Evolutionary conservation across 2,888 invertebrate genomes (phyloP).

Genomic region (Theodoxus fluviatilis): DNA sequence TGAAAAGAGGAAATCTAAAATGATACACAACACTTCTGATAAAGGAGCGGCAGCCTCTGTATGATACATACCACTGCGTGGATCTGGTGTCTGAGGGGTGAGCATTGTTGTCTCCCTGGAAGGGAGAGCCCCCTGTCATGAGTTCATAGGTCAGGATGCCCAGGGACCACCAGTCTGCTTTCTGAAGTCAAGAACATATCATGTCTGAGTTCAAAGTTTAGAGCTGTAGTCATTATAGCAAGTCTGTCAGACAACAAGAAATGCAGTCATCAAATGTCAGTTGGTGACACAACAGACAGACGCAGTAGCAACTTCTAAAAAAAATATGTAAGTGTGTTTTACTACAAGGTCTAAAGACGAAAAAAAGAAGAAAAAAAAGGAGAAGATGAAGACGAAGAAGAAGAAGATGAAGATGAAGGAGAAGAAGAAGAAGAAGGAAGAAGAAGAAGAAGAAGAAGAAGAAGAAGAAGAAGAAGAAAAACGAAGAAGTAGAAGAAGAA

Average conservation of each 20-base stretch:
- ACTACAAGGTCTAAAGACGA: not conserved
- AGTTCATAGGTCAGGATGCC: constrained; percentile 96
- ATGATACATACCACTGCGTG: constrained; percentile 67
- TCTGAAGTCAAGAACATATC: constrained; percentile 70
- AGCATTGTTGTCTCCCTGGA: too few species aligned
- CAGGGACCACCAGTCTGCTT: constrained; percentile 99
- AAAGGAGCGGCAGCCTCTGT: not conserved
- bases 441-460: too few species aligned
- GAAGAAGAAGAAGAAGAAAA: too few species aligned
- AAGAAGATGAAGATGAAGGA: too few species aligned
- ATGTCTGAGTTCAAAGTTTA: not conserved
- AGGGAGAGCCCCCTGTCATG: constrained; percentile 94
- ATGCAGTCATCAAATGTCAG: not conserved
- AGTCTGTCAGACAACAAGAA: not conserved
- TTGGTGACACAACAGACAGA: not conserved
- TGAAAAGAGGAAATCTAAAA: not conserved
- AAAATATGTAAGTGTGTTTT: not conserved
- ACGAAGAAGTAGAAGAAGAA: too few species aligned
- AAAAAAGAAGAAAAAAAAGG: not conserved
- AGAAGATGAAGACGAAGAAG: too few species aligned
- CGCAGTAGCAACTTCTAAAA: not conserved
- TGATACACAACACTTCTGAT: not conserved
- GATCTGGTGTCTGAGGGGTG: too few species aligned
- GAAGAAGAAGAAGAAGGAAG: too few species aligned
- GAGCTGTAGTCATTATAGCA: not conserved